Evolutionary conservation across 2,797 vertebrate species (phyloP), one percentile per base, ranked within the genome.

Genomic region (Macroramphosus scolopax): DNA sequence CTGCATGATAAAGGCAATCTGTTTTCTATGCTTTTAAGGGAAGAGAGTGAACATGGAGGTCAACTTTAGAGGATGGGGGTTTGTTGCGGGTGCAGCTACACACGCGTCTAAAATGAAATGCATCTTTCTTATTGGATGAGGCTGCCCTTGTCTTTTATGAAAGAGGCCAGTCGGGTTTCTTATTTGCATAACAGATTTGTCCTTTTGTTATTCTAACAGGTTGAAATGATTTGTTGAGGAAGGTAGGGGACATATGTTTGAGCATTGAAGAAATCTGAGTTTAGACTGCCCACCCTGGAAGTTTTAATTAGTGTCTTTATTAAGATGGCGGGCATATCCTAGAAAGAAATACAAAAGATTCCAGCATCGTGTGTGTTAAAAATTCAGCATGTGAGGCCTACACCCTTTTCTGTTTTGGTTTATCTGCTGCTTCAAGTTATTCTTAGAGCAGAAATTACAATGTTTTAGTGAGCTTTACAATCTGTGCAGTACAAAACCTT

Each of bases 1-100:
- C 82, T 91, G 64, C 76, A 92, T 88, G 75, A 90, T 77, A 85
- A 89, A 88, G 75, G 68, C 83, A 82, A 84, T 86, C 84, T 90
- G 78, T 84, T 89, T 83, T 30, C 68, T 63, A 64, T 66, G 68
- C 66, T 70, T 71, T 82, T 63, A 28, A 32, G 71, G 65, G 50
- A 35, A 40, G 66, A 49, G 53, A 64, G 64, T 75, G 68, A 80
- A 78, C 73, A 80, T 48, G 44, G 77, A 82, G 84, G 86, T 87
- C 85, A 88, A 70, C 72, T 75, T 51, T 25, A 43, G 58, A 34
- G 43, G 63, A 59, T 45, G 56, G 53, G 49, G 61, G 63, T 65
- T 52, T n/a, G 51, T 51, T 10, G 13, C 12, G 25, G 47, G 46
- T 36, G 33, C 60, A n/a, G 50, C 49, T 35, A 53, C 58, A 70